These are phyloP conservation scores for Eupristina koningsbergeri DNA, from an alignment of 1,140 invertebrate genomes.

Conservation along the genomic window DNA sequence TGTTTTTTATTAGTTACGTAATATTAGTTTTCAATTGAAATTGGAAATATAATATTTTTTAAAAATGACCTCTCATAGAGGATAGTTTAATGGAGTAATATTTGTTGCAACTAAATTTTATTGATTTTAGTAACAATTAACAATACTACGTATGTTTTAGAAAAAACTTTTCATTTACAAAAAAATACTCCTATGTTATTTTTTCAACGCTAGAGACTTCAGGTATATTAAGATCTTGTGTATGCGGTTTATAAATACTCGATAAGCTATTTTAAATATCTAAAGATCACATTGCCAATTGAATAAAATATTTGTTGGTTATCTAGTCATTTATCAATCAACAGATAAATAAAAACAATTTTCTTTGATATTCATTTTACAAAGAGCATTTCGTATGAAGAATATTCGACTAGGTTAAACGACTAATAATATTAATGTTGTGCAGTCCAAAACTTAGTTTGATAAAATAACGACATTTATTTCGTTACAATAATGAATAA, in stretches of 20 bases:
- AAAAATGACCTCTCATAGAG: too few relatives aligned
- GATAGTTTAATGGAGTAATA: too few relatives aligned
- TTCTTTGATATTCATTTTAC: not conserved
- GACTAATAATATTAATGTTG: slow-evolving; percentile 20
- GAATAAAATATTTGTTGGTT: slow-evolving; percentile 31
- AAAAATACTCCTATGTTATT: too few relatives aligned
- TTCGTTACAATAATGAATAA: not conserved
- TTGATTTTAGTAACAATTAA: too few relatives aligned
- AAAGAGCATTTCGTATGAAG: not conserved
- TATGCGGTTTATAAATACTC: slow-evolving; percentile 32
- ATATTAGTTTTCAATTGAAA: too few relatives aligned
- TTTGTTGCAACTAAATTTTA: too few relatives aligned
- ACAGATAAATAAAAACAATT: not conserved
- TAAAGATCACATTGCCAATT: slow-evolving; percentile 2
- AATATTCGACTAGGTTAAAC: slow-evolving; percentile 5
- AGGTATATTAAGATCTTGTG: slow-evolving; percentile 23
- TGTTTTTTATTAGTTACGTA: too few relatives aligned
- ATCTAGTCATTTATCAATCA: not conserved
- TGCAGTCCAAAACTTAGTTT: not conserved
- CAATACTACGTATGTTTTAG: too few relatives aligned
- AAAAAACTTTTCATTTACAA: too few relatives aligned
- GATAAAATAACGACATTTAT: slow-evolving; percentile 13
- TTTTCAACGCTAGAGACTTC: too few relatives aligned
- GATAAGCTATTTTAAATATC: slow-evolving; percentile 23
- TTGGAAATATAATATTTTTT: too few relatives aligned